Evolutionary conservation across 2,888 invertebrate species (phyloP).

Genomic region (Diploptera punctata): DNA sequence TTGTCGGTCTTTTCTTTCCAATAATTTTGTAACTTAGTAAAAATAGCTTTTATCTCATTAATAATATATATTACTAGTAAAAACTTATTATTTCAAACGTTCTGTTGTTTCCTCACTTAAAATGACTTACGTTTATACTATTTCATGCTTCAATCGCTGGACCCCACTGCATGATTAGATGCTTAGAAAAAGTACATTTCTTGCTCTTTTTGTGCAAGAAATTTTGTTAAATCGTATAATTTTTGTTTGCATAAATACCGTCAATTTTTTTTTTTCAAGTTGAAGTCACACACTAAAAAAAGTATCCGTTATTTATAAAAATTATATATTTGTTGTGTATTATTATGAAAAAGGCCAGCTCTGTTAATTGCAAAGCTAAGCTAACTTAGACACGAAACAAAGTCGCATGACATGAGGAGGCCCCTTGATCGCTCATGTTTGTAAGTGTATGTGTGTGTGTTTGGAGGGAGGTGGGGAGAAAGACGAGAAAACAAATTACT

Average conservation of each 20-base stretch:
- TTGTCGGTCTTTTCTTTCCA: too few relatives aligned
- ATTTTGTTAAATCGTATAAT: neutral
- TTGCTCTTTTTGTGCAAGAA: constrained; percentile 19
- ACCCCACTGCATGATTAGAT: constrained; percentile 2
- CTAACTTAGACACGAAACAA: constrained; percentile 7
- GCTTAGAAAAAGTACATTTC: neutral
- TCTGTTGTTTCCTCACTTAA: neutral
- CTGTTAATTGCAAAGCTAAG: neutral
- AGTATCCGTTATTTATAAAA: neutral
- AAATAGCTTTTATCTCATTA: too few relatives aligned
- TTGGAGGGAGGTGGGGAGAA: too few relatives aligned
- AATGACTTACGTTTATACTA: too few relatives aligned
- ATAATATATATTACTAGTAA: too few relatives aligned
- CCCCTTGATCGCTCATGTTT: neutral
- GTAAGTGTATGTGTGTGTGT: too few relatives aligned
- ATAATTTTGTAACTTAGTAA: too few relatives aligned
- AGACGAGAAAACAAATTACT: too few relatives aligned
- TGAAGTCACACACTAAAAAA: too few relatives aligned
- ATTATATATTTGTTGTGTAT: neutral
- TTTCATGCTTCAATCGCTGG: too few relatives aligned
- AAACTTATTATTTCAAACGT: too few relatives aligned
- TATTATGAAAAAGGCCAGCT: constrained; percentile 10
- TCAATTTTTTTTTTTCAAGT: neutral
- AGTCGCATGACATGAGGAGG: constrained; percentile 2
- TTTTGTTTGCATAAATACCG: constrained; percentile 20